Conservation (phyloP, 2,888 invertebrate species). For the Ophonus ardosiacus region DNA sequence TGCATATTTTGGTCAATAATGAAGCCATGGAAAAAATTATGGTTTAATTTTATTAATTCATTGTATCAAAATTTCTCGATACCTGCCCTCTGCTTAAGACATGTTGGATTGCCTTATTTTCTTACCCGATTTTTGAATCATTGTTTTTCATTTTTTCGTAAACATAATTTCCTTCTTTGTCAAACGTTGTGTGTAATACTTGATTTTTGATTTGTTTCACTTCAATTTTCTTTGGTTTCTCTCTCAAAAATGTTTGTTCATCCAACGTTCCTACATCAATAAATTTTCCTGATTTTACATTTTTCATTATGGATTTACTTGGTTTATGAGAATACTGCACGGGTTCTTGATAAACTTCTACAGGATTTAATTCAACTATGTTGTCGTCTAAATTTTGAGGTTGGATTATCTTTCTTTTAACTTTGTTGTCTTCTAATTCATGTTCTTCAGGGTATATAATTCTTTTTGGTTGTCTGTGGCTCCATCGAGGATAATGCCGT, state of each 20-base stretch:
- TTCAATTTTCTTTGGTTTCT: slow-evolving; percentile 64
- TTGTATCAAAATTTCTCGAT: too few relatives aligned
- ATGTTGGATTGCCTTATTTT: too few relatives aligned
- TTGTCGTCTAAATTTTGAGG: slow-evolving; percentile 40
- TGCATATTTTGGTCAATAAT: too few relatives aligned
- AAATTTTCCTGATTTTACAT: slow-evolving; percentile 34
- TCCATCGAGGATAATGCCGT: slow-evolving; percentile 75
- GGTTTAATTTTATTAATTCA: too few relatives aligned
- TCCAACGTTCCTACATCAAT: slow-evolving; percentile 17
- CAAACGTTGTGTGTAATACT: slow-evolving; percentile 76
- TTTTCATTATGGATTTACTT: slow-evolving; percentile 27
- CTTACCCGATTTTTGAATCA: slow-evolving; percentile 79
- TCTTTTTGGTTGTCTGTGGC: slow-evolving; percentile 77
- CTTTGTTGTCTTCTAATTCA: slow-evolving; percentile 69
- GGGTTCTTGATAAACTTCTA: slow-evolving; percentile 37
- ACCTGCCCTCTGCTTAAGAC: too few relatives aligned
- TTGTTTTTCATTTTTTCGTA: slow-evolving; percentile 81
- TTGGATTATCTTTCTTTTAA: slow-evolving; percentile 73
- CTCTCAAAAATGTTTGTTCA: slow-evolving; percentile 13
- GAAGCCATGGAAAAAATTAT: too few relatives aligned
- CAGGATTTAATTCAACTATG: slow-evolving; percentile 52
- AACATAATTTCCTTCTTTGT: slow-evolving; percentile 78
- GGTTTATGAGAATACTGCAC: slow-evolving; percentile 22
- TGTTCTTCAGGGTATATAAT: slow-evolving; percentile 77
- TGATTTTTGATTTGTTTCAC: slow-evolving; percentile 72